Evolutionary conservation across 2,797 vertebrate species (phyloP).

Genomic region (Mico argentatus): DNA sequence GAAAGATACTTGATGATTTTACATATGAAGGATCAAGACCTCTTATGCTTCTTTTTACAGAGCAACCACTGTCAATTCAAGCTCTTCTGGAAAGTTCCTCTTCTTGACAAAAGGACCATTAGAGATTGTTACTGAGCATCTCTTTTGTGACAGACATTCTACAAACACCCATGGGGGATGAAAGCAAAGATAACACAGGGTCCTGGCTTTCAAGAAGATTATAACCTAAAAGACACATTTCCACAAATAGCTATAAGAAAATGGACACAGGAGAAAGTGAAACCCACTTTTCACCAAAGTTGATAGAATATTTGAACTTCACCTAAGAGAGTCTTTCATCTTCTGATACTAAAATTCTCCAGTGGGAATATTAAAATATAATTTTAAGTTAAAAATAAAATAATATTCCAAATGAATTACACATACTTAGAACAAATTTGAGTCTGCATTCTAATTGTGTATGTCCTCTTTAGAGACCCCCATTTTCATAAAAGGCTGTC

Average conservation of each 20-base stretch:
- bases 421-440: neutral
- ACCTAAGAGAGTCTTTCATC: neutral
- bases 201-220: conserved; percentile 49
- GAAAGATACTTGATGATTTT: conserved; percentile 20
- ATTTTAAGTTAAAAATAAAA: conserved; percentile 30
- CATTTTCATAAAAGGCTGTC: neutral
- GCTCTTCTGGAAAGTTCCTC: conserved; percentile 39
- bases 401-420: neutral
- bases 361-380: neutral
- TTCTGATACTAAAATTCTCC: neutral
- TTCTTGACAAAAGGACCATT: neutral
- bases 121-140: conserved; percentile 23
- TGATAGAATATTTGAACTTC: neutral
- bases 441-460: neutral
- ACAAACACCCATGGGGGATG: neutral
- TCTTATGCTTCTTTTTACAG: neutral
- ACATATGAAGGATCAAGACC: neutral
- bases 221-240: neutral
- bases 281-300: neutral
- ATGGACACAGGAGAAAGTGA: conserved; percentile 11
- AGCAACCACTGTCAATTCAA: conserved; percentile 38
- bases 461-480: neutral
- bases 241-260: conserved; percentile 38
- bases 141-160: neutral
- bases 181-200: neutral